Evolutionary conservation across 2,888 invertebrate species (phyloP).

Genomic region (Thereva nobilitata): DNA sequence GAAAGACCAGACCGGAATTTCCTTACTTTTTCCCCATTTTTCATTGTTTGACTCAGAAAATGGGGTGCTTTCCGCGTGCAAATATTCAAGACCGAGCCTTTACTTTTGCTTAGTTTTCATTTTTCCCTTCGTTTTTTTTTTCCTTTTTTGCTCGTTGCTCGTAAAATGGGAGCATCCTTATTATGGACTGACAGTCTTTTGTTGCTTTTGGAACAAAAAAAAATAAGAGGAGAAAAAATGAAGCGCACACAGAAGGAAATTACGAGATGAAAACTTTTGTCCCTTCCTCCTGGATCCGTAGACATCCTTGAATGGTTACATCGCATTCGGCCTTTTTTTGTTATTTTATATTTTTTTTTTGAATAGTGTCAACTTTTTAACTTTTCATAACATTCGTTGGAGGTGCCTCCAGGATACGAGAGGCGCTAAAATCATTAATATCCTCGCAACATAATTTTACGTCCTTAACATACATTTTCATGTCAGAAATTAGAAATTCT

Average conservation of each 20-base stretch:
- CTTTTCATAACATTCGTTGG: neutral
- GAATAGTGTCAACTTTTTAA: conserved; percentile 9
- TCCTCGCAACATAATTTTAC: neutral
- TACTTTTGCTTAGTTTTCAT: neutral
- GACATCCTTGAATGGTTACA: neutral
- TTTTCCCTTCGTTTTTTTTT: too few species aligned
- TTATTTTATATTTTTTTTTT: neutral
- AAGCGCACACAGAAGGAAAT: neutral
- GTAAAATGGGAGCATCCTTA: conserved; percentile 30
- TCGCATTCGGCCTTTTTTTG: neutral
- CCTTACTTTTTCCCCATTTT: conserved; percentile 25
- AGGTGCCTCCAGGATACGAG: neutral
- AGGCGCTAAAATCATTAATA: neutral
- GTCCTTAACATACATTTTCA: neutral
- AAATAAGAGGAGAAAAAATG: conserved; percentile 6
- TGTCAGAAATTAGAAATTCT: too few species aligned
- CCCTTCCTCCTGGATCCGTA: conserved; percentile 5
- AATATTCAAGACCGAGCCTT: conserved; percentile 20
- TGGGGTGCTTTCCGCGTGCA: conserved; percentile 14
- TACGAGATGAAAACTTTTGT: conserved; percentile 20
- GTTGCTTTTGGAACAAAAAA: conserved; percentile 10
- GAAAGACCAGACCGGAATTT: conserved; percentile 33
- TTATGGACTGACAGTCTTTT: conserved; percentile 14
- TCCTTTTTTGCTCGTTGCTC: neutral
- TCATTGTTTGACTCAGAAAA: conserved; percentile 18